phyloP scores from a whole-genome alignment of 2,797 vertebrate species.

The Sebastes cheni region DNA sequence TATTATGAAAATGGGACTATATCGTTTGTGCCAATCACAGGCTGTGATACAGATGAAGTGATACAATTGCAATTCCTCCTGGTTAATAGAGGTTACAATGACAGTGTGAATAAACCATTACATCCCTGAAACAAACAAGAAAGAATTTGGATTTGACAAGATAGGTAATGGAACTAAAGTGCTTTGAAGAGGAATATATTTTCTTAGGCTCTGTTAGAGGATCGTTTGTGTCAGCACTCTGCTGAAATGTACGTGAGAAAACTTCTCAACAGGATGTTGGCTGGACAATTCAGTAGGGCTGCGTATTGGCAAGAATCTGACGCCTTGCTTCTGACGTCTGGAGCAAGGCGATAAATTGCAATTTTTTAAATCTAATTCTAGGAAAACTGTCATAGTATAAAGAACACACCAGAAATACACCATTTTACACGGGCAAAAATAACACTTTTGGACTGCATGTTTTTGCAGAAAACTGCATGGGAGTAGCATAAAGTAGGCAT shows the following conservation, averaged over 20 bases:
- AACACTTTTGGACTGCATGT: too few species aligned
- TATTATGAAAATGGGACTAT: background rate
- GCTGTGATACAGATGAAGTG: background rate
- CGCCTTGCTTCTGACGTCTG: too few species aligned
- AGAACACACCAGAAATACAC: too few species aligned
- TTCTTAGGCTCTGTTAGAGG: background rate
- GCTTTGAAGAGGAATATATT: background rate
- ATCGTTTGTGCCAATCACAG: background rate
- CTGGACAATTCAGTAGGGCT: background rate
- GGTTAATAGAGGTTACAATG: background rate
- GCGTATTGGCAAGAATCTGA: too few species aligned
- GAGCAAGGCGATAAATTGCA: too few species aligned
- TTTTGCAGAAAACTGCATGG: too few species aligned
- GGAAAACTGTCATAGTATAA: too few species aligned
- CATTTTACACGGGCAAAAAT: too few species aligned
- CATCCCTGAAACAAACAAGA: background rate
- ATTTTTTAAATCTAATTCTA: too few species aligned
- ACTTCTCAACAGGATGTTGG: background rate
- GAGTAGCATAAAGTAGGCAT: too few species aligned
- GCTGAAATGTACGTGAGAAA: background rate
- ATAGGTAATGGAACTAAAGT: background rate
- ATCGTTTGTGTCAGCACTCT: background rate
- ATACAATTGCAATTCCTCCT: background rate
- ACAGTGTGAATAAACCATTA: background rate
- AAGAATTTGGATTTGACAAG: background rate